Conservation (phyloP, 2,888 invertebrate genomes). For the Lasiommata megera region DNA sequence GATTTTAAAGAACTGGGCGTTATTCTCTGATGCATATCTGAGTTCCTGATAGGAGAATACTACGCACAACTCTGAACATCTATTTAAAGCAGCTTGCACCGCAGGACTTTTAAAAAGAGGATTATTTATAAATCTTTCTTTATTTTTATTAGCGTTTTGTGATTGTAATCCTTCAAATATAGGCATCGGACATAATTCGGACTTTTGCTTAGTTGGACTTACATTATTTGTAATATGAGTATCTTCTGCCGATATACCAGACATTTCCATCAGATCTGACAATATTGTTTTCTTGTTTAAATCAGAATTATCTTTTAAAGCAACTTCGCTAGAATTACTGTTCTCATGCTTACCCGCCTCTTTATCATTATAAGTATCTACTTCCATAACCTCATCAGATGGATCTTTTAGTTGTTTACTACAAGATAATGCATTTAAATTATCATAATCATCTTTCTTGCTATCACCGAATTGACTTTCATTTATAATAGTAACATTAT, state of each 20-base stretch:
- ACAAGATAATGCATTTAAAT: neutral
- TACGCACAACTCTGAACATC: conserved; percentile 33
- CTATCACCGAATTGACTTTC: neutral
- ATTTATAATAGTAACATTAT: neutral
- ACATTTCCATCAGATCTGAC: conserved; percentile 75
- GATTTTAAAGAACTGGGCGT: conserved; percentile 58
- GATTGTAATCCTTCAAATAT: neutral
- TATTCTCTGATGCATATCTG: conserved; percentile 52
- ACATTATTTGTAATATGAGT: conserved; percentile 7
- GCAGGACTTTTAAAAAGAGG: conserved; percentile 6
- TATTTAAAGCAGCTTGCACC: conserved; percentile 18
- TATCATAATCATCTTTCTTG: neutral
- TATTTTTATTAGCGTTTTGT: neutral
- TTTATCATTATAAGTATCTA: neutral
- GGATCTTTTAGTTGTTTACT: neutral
- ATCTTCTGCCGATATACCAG: conserved; percentile 68
- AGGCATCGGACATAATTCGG: neutral
- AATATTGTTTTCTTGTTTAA: conserved; percentile 49
- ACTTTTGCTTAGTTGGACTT: conserved; percentile 4
- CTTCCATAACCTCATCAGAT: neutral
- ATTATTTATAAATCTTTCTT: neutral
- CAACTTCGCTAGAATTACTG: neutral
- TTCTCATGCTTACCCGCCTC: neutral
- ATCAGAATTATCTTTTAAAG: conserved; percentile 1
- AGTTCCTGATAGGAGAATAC: conserved; percentile 56